Conservation (phyloP, 2,797 vertebrate species). For the Lepilemur septentrionalis region DNA sequence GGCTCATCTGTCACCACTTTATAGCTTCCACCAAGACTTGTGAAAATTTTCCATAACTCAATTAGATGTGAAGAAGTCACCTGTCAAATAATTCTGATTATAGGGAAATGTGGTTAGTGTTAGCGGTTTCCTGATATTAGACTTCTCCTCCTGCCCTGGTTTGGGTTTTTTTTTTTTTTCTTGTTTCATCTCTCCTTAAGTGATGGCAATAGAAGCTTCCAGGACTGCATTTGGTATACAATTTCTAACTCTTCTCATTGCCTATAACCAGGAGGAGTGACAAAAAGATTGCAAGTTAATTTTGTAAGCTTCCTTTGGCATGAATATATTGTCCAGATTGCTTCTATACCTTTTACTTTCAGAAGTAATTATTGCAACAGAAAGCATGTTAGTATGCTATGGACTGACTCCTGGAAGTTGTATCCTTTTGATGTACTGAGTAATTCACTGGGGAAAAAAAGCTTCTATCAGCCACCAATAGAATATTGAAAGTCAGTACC, state of each 20-base stretch:
- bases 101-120: background rate
- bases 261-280: background rate
- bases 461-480: background rate
- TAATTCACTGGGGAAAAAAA: slow-evolving; percentile 10
- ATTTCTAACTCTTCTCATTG: slow-evolving; percentile 4
- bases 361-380: slow-evolving; percentile 55
- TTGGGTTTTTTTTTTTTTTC: background rate
- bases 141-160: background rate
- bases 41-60: background rate
- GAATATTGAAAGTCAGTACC: background rate
- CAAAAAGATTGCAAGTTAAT: background rate
- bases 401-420: background rate
- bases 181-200: background rate
- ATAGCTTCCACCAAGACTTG: background rate
- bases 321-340: slow-evolving; percentile 17
- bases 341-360: slow-evolving; percentile 37
- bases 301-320: slow-evolving; percentile 34
- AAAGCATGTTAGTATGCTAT: background rate
- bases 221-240: background rate
- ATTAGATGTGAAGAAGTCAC: background rate
- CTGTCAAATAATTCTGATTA: background rate
- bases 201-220: background rate
- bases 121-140: background rate
- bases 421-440: background rate
- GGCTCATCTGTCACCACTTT: background rate